A percentile compares a stretch with the other conserved stretches of the same genome.
Conservation (phyloP, 1,140 invertebrate species). For the Aphelinus certus region DNA sequence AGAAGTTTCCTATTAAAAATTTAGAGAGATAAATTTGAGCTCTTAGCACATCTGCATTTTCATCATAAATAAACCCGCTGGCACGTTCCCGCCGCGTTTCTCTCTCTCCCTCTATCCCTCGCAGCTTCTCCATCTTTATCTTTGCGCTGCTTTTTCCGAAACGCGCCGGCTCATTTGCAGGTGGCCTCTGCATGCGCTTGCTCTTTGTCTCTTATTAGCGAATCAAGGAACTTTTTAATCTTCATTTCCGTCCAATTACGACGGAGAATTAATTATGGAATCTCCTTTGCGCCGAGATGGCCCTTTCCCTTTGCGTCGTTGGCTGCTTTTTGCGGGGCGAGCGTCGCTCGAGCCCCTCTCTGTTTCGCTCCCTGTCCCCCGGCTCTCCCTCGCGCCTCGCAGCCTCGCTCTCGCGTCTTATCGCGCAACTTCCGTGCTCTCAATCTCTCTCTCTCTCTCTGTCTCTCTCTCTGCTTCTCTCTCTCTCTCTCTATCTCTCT, state of each 20-base stretch:
- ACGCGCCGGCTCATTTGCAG: constrained; percentile 38
- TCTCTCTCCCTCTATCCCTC: constrained; percentile 3
- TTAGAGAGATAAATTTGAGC: no score
- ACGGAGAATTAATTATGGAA: constrained; percentile 58
- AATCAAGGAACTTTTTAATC: constrained; percentile 56
- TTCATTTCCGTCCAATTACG: constrained; percentile 57
- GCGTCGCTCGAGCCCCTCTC: no score
- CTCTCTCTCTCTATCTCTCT: neutral
- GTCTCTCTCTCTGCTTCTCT: constrained; percentile 1
- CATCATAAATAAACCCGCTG: constrained; percentile 27
- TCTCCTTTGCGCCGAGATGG: constrained; percentile 35
- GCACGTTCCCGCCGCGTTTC: constrained; percentile 37
- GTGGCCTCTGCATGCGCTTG: constrained; percentile 27
- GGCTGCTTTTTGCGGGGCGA: neutral
- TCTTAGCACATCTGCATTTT: no score
- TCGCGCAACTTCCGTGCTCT: neutral
- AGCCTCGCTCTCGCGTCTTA: constrained; percentile 11
- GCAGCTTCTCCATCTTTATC: neutral
- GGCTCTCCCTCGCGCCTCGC: neutral
- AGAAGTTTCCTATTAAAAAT: no score
- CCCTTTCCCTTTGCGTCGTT: constrained; percentile 31
- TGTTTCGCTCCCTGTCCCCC: no score
- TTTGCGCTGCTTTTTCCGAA: constrained; percentile 33
- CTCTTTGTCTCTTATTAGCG: constrained; percentile 54
- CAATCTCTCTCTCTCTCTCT: neutral